Base-by-base conservation (phyloP, 37 sponge, comb jelly and placozoan species). In the Mnemiopsis leidyi region DNA sequence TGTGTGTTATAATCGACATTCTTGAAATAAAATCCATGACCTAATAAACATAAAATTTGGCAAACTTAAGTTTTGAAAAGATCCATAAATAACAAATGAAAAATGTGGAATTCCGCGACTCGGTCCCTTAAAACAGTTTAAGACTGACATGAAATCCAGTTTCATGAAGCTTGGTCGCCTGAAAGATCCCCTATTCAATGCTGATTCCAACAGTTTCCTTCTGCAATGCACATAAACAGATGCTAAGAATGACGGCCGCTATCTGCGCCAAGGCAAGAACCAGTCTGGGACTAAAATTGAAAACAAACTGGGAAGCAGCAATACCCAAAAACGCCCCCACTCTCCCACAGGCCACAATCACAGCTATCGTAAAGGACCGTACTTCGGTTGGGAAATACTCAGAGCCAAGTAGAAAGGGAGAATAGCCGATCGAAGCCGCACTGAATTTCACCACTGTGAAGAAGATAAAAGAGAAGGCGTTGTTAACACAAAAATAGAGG, bases 311-410 rank as follows among this genome's bases (percentile, higher is more conserved):
- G 7, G 32, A 26, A 5, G 35, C 16, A 0, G 32, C 34, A 13
- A 77, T 13, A 26, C 79, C 79, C 33, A 3, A 20, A 26, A 28
- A 32, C 0, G 79, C 79, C 34, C 79, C 79, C 33, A 77, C 3
- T 32, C 79, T 77, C 35, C 33, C 18, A 13, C 30, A 9, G 18
- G 18, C 32, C 3, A 77, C 1, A 33, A 1, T 36, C 1, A 77
- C 2, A 20, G 79, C 30, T 0, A 77, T 18, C 7, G 36, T 36
- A 77, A 77, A 77, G 3, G 79, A 13, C 18, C 79, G 33, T 32
- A 77, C 36, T 34, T 26, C 79, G 18, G 79, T 77, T 26, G 79
- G 79, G 36, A 77, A 77, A 32, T 77, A 77, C 79, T 77, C 79
- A 13, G 35, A 3, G 7, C 79, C 32, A 20, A 77, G 79, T 13